Conservation (phyloP, 2,797 vertebrate species). For the Spinus olivaceus region DNA sequence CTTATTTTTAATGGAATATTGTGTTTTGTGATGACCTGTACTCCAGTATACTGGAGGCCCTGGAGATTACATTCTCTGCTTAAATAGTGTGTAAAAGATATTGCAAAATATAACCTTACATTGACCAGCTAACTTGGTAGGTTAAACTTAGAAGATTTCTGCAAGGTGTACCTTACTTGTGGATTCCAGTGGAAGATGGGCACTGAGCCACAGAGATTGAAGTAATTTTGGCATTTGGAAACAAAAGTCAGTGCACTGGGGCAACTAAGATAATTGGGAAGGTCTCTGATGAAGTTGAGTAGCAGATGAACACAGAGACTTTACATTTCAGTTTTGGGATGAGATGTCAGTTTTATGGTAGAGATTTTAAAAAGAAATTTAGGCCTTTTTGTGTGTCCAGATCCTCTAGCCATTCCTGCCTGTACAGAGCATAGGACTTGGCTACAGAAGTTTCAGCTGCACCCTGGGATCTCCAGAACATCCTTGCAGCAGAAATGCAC, state of each 20-base stretch:
- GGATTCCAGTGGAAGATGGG: background rate
- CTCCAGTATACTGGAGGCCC: background rate
- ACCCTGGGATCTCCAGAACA: background rate
- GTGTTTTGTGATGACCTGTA: background rate
- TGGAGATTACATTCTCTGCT: background rate
- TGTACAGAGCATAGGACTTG: background rate
- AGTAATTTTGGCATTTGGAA: background rate
- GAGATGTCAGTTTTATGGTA: background rate
- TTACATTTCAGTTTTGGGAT: background rate
- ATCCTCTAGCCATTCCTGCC: background rate
- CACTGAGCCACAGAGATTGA: background rate
- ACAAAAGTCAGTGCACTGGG: background rate
- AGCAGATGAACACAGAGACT: background rate
- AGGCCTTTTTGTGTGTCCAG: background rate
- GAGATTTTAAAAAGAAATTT: background rate
- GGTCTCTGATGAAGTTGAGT: background rate
- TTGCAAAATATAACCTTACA: background rate
- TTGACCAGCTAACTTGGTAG: background rate
- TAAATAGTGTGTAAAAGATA: background rate
- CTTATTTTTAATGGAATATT: background rate
- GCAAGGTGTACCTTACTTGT: background rate
- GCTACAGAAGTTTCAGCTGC: background rate
- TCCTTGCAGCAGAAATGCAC: background rate
- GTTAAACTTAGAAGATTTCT: background rate
- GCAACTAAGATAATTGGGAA: background rate